phyloP scores from a whole-genome alignment of 2,888 invertebrate genomes.

The Arrhopalites spinosus region DNA sequence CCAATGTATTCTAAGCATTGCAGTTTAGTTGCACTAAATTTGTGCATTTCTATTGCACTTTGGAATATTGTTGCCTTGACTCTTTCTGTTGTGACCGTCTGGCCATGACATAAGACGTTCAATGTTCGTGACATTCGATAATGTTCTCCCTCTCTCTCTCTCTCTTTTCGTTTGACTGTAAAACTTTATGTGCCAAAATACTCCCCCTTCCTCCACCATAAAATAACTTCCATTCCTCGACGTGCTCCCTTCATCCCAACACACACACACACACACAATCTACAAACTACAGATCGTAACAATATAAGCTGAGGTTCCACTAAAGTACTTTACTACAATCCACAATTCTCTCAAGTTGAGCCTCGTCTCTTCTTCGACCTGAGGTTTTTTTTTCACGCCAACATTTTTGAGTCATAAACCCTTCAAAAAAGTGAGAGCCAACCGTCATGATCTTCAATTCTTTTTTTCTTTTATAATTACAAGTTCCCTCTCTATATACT shows the following conservation, averaged over 20 bases:
- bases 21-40: too few relatives aligned
- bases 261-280: too few relatives aligned
- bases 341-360: neutral
- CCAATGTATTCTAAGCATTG: too few relatives aligned
- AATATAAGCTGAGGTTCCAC: neutral
- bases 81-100: neutral
- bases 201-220: neutral
- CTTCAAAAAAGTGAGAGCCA: slow-evolving; percentile 1
- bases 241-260: neutral
- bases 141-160: neutral
- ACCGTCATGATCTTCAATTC: neutral
- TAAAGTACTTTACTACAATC: neutral
- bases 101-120: neutral
- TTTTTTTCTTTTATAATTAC: too few relatives aligned
- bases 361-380: neutral
- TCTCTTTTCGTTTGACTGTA: neutral
- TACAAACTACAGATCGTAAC: neutral
- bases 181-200: slow-evolving; percentile 18
- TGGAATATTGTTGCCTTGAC: too few relatives aligned
- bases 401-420: neutral
- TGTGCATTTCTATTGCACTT: too few relatives aligned
- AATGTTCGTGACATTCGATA: slow-evolving; percentile 13
- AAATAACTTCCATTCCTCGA: slow-evolving; percentile 5
- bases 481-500: too few relatives aligned
- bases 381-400: neutral